These are phyloP conservation scores for Cactoblastis cactorum DNA, from an alignment of 2,888 invertebrate genomes.

Conservation along the genomic window DNA sequence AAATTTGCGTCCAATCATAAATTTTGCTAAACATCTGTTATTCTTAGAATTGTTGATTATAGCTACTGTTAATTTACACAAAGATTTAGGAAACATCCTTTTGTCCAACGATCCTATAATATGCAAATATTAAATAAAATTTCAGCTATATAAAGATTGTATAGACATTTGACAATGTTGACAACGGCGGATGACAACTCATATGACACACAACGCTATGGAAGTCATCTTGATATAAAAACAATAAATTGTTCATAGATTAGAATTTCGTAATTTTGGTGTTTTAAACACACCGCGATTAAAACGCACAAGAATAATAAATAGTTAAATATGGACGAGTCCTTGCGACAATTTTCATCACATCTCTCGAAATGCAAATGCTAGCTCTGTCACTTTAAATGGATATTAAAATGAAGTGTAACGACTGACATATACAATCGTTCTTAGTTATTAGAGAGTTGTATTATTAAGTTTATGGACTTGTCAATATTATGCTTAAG, in stretches of 20 bases:
- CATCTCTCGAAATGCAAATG: constrained; percentile 15
- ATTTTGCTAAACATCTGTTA: neutral
- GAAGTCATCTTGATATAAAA: no score
- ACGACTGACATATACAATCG: constrained; percentile 6
- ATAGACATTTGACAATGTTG: no score
- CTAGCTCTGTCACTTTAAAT: constrained; percentile 15
- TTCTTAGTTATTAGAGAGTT: neutral
- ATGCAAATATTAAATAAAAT: no score
- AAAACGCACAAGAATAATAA: neutral
- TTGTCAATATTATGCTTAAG: neutral
- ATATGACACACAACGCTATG: no score
- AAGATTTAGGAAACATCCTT: neutral
- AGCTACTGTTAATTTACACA: neutral
- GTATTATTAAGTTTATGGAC: neutral
- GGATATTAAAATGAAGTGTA: constrained; percentile 19
- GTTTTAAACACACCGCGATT: no score
- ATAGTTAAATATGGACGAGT: neutral
- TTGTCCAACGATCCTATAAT: no score
- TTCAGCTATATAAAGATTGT: no score
- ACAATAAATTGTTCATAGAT: neutral
- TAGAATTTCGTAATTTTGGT: no score
- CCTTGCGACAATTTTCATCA: constrained; percentile 15
- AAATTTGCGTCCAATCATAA: neutral
- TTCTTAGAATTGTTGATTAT: neutral
- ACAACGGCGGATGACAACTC: no score